Evolutionary conservation across 2,797 vertebrate species (phyloP), one percentile per base, ranked within the genome.

Genomic region (Onychomys torridus): DNA sequence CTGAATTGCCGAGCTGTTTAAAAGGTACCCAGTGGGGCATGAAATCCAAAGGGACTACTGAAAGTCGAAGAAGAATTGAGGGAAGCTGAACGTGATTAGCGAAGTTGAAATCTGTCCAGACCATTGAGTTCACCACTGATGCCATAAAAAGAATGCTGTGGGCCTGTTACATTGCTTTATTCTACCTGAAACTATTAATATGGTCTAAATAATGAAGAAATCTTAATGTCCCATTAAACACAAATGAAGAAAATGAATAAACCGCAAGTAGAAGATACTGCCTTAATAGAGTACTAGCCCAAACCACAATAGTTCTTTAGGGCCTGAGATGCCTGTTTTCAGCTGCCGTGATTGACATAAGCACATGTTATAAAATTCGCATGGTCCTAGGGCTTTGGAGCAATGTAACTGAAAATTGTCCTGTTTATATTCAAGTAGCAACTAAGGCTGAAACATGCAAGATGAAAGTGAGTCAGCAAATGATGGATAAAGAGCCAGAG

Each of bases 141-240:
- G 52, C 21, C 52, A 92, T 65, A 90, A 96, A 96, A 90, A 78
- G 63, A 89, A 94, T 59, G 69, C 55, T 76, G 34, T 92, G 87
- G 79, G 67, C 91, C 93, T 23, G 43, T 95, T 88, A 76, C 78
- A 76, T 89, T 78, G 96, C 73, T 89, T 96, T 40, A 73, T 95
- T 96, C 77, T 89, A 97, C 94, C 94, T 95, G 89, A 97, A 75
- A 73, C 94, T 91, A 95, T 97, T 96, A 93, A 94, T 96, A 95
- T 85, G 63, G 52, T 87, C 69, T 93, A 93, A 81, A 95, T 90
- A 75, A 91, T 92, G 92, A 93, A 89, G 75, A 91, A 97, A 87
- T 71, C 78, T 83, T 37, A 55, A 83, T 43, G 52, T 96, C 75
- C 83, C 91, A 94, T 94, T 96, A 96, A 96, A 91, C 32, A 83